phyloP scores from a whole-genome alignment of 2,888 invertebrate genomes.

The Mesorhabditis belari region DNA sequence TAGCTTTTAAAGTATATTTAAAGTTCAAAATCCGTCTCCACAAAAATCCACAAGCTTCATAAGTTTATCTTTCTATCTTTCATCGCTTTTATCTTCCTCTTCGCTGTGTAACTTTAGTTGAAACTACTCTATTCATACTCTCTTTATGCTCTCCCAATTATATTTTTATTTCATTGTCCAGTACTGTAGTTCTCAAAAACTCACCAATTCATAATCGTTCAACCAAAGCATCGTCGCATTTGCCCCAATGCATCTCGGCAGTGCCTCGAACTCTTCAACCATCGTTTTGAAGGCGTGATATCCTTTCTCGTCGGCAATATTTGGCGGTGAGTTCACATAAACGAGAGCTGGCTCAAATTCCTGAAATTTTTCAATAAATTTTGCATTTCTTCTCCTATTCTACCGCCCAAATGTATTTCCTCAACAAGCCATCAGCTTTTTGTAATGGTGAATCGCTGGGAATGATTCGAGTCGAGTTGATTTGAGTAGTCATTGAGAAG shows the following conservation, averaged over 20 bases:
- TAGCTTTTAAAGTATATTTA: too few relatives aligned
- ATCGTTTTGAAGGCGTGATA: slow-evolving; percentile 7
- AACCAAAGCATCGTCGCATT: slow-evolving; percentile 18
- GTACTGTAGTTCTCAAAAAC: too few relatives aligned
- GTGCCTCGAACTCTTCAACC: slow-evolving; percentile 14
- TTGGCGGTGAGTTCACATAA: slow-evolving; percentile 16
- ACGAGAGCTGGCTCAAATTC: slow-evolving; percentile 17
- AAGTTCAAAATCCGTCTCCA: too few relatives aligned
- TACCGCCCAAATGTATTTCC: slow-evolving; percentile 16
- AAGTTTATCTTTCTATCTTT: too few relatives aligned
- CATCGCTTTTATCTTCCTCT: too few relatives aligned
- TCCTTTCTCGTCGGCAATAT: slow-evolving; percentile 1
- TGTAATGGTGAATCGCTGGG: slow-evolving; percentile 13
- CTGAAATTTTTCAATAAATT: too few relatives aligned
- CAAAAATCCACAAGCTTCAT: too few relatives aligned
- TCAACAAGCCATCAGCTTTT: slow-evolving; percentile 10
- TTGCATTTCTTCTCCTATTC: neutral
- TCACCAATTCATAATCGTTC: slow-evolving; percentile 12
- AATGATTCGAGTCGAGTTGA: slow-evolving; percentile 18
- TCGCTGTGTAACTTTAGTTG: too few relatives aligned
- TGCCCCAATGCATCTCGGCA: slow-evolving; percentile 12
- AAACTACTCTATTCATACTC: too few relatives aligned
- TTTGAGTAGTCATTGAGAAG: slow-evolving; percentile 7
- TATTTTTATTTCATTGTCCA: too few relatives aligned
- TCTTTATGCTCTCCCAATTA: neutral